phyloP scores from a whole-genome alignment of 1,140 invertebrate species.

The Reticulitermes speratus region DNA sequence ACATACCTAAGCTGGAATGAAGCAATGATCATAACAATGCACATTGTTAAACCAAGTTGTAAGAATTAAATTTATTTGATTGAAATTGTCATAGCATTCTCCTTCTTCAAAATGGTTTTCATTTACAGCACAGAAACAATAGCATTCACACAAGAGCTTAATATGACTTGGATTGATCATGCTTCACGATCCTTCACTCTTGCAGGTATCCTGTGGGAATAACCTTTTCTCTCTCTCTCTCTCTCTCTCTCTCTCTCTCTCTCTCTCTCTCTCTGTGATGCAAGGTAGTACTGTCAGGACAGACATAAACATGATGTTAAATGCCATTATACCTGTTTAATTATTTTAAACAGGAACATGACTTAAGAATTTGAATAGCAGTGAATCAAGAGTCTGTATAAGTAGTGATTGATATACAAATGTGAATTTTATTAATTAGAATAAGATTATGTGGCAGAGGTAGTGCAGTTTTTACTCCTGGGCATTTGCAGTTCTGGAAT shows the following conservation, averaged over 20 bases:
- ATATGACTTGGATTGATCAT: neutral
- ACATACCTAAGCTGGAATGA: neutral
- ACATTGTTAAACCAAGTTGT: neutral
- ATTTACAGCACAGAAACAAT: neutral
- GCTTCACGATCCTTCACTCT: neutral
- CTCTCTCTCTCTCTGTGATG: neutral
- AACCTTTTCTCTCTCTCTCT: neutral
- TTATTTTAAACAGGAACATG: too few relatives aligned
- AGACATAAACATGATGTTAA: too few relatives aligned
- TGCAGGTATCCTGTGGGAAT: neutral
- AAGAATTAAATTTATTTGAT: neutral
- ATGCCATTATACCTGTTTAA: too few relatives aligned
- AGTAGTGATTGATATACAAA: neutral
- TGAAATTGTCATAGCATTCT: neutral
- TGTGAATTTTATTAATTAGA: too few relatives aligned
- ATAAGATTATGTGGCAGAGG: too few relatives aligned
- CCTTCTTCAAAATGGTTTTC: too few relatives aligned
- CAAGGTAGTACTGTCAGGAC: neutral
- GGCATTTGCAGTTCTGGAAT: too few relatives aligned
- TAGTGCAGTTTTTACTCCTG: too few relatives aligned
- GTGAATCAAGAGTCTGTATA: neutral
- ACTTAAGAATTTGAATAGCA: too few relatives aligned
- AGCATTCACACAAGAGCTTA: neutral
- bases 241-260: neutral
- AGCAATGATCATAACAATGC: slow-evolving; percentile 1